A percentile compares a stretch with the other conserved stretches of the same genome.
Evolutionary conservation across 2,113 vertebrate genomes (phyloP).

Genomic region (Eulacestoma nigropectus): DNA sequence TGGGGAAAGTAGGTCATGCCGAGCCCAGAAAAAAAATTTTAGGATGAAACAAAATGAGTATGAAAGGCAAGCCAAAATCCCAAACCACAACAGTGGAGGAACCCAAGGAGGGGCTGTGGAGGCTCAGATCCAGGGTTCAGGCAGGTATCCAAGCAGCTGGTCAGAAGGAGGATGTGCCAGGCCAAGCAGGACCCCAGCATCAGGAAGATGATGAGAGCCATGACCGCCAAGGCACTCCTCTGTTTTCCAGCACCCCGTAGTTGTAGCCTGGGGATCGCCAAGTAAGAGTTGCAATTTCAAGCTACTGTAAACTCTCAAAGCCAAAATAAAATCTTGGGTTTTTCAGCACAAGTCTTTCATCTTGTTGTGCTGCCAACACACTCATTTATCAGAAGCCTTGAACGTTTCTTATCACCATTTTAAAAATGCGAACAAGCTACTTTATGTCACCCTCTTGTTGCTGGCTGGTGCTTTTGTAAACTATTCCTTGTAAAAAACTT

Average conservation of each 20-base stretch:
- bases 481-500: neutral
- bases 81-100: neutral
- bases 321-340: neutral
- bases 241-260: neutral
- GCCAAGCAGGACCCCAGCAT: neutral
- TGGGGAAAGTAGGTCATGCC: neutral
- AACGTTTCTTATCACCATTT: neutral
- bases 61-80: neutral
- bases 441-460: neutral
- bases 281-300: neutral
- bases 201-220: neutral
- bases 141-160: neutral
- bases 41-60: neutral
- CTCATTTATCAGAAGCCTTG: neutral
- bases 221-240: neutral
- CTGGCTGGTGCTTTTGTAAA: neutral
- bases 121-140: neutral
- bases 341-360: neutral
- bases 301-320: neutral
- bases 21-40: fast-evolving
- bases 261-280: neutral
- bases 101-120: neutral
- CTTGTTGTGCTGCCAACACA: neutral
- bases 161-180: neutral
- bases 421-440: neutral